These are phyloP conservation scores for Sinotaia quadrata DNA, from an alignment of 2,888 invertebrate species.

Conservation along the genomic window DNA sequence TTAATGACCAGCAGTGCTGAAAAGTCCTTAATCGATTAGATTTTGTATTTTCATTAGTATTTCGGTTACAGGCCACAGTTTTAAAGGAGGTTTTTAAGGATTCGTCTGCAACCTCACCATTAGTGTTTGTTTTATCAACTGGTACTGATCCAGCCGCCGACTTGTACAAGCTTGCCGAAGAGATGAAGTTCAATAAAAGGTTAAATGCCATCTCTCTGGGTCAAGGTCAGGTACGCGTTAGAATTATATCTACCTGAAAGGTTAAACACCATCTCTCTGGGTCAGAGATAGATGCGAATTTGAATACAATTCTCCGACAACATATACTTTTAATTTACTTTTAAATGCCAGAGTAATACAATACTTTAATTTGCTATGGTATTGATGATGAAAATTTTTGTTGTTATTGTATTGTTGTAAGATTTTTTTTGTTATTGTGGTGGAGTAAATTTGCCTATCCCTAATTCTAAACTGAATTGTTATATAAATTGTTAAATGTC, in stretches of 20 bases:
- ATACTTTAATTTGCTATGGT: too few species aligned
- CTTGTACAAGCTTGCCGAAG: slow-evolving; percentile 74
- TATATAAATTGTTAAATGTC: too few species aligned
- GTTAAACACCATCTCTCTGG: slow-evolving; percentile 87
- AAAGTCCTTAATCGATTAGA: not conserved
- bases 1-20: too few species aligned
- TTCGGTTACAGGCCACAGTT: slow-evolving; percentile 66
- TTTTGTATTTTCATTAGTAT: not conserved
- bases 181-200: slow-evolving; percentile 74
- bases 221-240: slow-evolving; percentile 81
- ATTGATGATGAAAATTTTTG: too few species aligned
- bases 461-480: too few species aligned
- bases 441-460: too few species aligned
- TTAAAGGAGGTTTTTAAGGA: slow-evolving; percentile 72
- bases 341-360: too few species aligned
- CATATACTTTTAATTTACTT: too few species aligned
- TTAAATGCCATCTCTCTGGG: slow-evolving; percentile 89
- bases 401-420: too few species aligned
- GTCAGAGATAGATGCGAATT: slow-evolving; percentile 82
- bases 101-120: slow-evolving; percentile 72
- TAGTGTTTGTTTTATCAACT: slow-evolving; percentile 73
- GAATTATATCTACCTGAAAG: too few species aligned
- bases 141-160: slow-evolving; percentile 74
- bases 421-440: too few species aligned
- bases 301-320: too few species aligned